These are phyloP conservation scores for Cylas formicarius DNA, from an alignment of 1,140 invertebrate genomes.

Conservation along the genomic window DNA sequence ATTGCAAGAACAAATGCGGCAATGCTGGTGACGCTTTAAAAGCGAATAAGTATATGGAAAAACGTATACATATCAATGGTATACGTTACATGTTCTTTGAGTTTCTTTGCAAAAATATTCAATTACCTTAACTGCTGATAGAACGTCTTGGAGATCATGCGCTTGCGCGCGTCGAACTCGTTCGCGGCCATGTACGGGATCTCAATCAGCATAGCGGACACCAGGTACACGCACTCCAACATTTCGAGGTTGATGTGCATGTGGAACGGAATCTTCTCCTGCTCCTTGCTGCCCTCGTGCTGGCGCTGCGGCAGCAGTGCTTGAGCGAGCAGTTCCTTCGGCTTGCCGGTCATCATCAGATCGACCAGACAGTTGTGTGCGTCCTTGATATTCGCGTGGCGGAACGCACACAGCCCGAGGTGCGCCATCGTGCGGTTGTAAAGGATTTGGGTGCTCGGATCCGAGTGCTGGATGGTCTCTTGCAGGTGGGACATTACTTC, in stretches of 20 bases:
- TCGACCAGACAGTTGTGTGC: constrained; percentile 96
- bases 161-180: constrained; percentile 91
- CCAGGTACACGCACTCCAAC: constrained; percentile 97
- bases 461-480: constrained; percentile 94
- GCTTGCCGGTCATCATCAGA: constrained; percentile 95
- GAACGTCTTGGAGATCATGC: constrained; percentile 99
- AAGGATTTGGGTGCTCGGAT: constrained; percentile 94
- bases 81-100: too few relatives aligned
- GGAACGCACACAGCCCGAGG: constrained; percentile 94
- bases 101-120: background rate
- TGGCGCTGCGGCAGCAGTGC: constrained; percentile 64
- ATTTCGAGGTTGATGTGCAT: constrained; percentile 99
- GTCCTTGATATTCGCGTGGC: constrained; percentile 96
- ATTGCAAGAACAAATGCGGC: too few relatives aligned
- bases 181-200: constrained; percentile 99
- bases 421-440: constrained; percentile 99
- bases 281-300: constrained; percentile 92
- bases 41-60: too few relatives aligned
- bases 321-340: constrained; percentile 94
- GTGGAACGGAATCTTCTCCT: constrained; percentile 99
- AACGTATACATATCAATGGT: too few relatives aligned
- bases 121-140: constrained; percentile 77
- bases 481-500: constrained; percentile 98
- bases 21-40: too few relatives aligned
- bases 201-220: constrained; percentile 98